Conservation (phyloP, 2,797 vertebrate species). For the Gadopsis bispinosus region DNA sequence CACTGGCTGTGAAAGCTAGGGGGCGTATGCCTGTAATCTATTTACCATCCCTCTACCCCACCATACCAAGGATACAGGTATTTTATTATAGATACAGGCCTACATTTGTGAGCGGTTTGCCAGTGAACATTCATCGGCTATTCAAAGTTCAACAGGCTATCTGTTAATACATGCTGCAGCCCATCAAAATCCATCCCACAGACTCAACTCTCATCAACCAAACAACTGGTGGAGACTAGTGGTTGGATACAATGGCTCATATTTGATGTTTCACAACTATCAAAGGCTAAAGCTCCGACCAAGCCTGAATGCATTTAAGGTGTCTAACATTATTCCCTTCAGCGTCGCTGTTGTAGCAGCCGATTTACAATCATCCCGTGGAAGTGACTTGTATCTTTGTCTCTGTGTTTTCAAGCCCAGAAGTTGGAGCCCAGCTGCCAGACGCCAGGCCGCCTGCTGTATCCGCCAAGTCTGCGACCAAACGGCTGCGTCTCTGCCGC, state of each 20-base stretch:
- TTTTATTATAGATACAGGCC: constrained; percentile 2
- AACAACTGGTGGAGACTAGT: neutral
- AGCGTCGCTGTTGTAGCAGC: neutral
- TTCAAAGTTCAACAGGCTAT: constrained; percentile 61
- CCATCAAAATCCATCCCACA: constrained; percentile 2
- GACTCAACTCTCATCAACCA: neutral
- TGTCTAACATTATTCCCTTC: neutral
- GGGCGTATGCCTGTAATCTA: constrained; percentile 16
- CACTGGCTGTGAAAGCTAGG: constrained; percentile 2
- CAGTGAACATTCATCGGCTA: constrained; percentile 7
- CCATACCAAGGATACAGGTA: neutral
- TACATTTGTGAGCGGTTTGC: neutral
- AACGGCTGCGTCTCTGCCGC: constrained; percentile 13
- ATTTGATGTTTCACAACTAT: constrained; percentile 26
- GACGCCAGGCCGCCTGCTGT: constrained; percentile 35
- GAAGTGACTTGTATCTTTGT: constrained; percentile 37
- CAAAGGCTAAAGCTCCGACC: neutral
- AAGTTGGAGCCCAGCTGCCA: constrained; percentile 52
- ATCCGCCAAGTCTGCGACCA: constrained; percentile 22
- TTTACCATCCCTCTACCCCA: neutral
- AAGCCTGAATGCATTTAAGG: neutral
- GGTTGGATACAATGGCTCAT: neutral
- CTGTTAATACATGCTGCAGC: constrained; percentile 37
- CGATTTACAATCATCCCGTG: neutral
- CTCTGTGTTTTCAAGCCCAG: constrained; percentile 42